Evolutionary conservation across 2,797 vertebrate genomes (phyloP), one percentile per base, ranked within the genome.

Genomic region (Leptatherina wallacei): DNA sequence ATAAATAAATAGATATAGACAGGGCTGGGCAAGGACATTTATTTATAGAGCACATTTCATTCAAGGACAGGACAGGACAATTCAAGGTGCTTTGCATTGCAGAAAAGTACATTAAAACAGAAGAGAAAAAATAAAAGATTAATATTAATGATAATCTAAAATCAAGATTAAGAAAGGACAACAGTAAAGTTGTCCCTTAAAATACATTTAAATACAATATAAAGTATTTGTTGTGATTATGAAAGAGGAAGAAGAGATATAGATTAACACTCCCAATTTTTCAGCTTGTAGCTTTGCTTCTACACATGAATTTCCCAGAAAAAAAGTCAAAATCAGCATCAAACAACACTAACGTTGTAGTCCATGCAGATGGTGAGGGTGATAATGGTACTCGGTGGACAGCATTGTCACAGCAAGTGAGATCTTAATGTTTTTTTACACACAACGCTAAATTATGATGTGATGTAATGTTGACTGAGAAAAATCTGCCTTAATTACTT

Each of bases 401-500:
- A 47, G 36, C 13, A 49, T 58, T 38, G 20, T 14, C 22, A 63
- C 24, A 51, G 29, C 29, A 65, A 59, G 49, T 27, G 42, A 2
- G 16, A 30, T 33, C 13, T 33, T 32, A 9, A 22, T 18, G 33
- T 22, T 58, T 54, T 32, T n/a, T 68, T 58, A 22, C 14, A 60
- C 35, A 64, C 35, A 3, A 54, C 22, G 35, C 16, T 57, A 44
- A 69, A 67, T 61, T 55, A 49, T 38, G 49, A 73, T 61, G 67
- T 2, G 22, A 40, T 52, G 24, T 62, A 51, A 11, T 6, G 18
- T 27, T 47, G 49, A 69, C 12, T 40, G 30, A 58, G 27, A 64
- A 51, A 51, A 59, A 65, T 58, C 8, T 35, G 33, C 49, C n/a
- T 58, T n/a, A 51, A 74, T 76, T 36, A 62, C 12, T 35, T 18